Conservation (phyloP, 2,888 invertebrate species). For the Pogonocherus hispidulus region DNA sequence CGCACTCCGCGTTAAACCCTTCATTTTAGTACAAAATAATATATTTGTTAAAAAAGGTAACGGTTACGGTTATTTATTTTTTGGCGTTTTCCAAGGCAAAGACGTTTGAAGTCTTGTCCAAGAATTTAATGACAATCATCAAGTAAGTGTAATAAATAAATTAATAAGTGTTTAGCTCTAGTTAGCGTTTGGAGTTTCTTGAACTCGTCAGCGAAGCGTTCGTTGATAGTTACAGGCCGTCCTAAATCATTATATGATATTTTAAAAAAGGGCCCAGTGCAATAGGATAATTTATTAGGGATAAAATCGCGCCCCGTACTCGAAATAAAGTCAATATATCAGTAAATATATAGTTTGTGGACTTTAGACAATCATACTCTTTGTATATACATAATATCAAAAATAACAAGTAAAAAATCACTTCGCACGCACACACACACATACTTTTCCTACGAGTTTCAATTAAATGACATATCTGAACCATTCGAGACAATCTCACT, state of each 20-base stretch:
- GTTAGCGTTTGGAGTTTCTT: slow-evolving; percentile 47
- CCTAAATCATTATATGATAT: slow-evolving; percentile 14
- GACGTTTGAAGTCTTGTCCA: slow-evolving; percentile 66
- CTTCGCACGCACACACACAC: slow-evolving; percentile 31
- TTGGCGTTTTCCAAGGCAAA: slow-evolving; percentile 64
- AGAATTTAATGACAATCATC: slow-evolving; percentile 69
- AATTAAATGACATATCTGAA: slow-evolving; percentile 60
- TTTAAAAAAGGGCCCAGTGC: slow-evolving; percentile 60
- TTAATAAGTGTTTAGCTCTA: slow-evolving; percentile 45
- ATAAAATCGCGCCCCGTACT: slow-evolving; percentile 50
- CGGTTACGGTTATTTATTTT: slow-evolving; percentile 53
- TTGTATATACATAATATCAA: slow-evolving; percentile 29
- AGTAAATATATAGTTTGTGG: slow-evolving; percentile 18
- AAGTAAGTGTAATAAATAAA: slow-evolving; percentile 50
- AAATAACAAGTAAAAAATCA: slow-evolving; percentile 23
- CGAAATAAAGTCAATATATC: slow-evolving; percentile 63
- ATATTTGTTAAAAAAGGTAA: slow-evolving; percentile 54
- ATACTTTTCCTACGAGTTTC: slow-evolving; percentile 64
- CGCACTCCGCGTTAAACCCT: slow-evolving; percentile 51
- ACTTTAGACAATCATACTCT: slow-evolving; percentile 43
- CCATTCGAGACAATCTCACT: slow-evolving; percentile 49
- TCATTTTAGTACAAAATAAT: slow-evolving; percentile 63
- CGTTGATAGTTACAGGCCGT: slow-evolving; percentile 29
- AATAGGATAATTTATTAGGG: slow-evolving; percentile 46
- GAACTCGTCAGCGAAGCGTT: slow-evolving; percentile 52